A percentile compares a stretch with the other conserved stretches of the same genome.
Conservation (phyloP, 2,797 vertebrate genomes). For the Uromys caudimaculatus region DNA sequence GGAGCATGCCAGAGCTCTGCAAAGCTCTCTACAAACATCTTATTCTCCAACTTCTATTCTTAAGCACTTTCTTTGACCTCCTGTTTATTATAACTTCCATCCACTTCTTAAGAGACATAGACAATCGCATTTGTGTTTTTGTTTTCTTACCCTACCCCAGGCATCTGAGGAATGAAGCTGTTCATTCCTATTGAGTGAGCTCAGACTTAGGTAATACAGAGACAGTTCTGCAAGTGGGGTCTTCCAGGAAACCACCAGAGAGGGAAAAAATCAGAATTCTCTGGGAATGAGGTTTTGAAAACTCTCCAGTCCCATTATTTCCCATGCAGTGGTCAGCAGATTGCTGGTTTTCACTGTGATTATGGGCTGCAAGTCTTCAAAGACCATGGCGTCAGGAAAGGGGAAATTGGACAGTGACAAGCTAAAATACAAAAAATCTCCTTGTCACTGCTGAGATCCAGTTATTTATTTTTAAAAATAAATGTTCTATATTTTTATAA, state of each 20-base stretch:
- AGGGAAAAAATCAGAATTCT: neutral
- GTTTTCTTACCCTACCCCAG: neutral
- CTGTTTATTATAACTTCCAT: neutral
- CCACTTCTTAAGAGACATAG: neutral
- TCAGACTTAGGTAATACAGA: neutral
- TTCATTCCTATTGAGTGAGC: neutral
- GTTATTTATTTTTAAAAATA: neutral
- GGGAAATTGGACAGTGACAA: neutral
- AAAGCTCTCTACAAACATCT: neutral
- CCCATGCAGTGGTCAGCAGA: neutral
- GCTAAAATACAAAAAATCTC: constrained; percentile 16
- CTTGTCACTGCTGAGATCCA: neutral
- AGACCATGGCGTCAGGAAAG: neutral
- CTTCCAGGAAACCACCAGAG: constrained; percentile 7
- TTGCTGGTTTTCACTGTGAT: neutral
- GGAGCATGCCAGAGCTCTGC: neutral
- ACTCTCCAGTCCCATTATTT: neutral
- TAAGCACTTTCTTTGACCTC: neutral
- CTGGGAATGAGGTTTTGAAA: neutral
- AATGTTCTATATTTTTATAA: constrained; percentile 36
- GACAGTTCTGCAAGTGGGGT: neutral
- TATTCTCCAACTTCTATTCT: neutral
- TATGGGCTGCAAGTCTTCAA: constrained; percentile 30
- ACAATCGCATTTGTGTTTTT: neutral
- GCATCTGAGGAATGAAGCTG: neutral